These are phyloP conservation scores for Aleiodes sp. DNA, from an alignment of 1,140 invertebrate genomes.

Conservation along the genomic window DNA sequence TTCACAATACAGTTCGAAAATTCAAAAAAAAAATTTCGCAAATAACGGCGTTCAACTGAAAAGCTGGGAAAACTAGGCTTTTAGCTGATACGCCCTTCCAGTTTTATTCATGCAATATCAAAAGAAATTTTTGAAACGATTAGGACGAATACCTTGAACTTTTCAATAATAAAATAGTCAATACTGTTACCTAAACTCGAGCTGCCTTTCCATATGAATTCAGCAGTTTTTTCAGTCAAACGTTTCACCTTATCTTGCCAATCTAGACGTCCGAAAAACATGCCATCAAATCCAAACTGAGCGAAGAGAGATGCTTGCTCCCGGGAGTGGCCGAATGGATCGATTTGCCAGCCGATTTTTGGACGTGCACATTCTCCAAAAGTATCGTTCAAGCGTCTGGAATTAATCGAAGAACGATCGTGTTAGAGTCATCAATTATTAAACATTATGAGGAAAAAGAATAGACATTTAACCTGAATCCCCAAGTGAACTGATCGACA, in stretches of 20 bases:
- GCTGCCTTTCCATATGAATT: conserved; percentile 88
- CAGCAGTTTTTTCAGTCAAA: conserved; percentile 73
- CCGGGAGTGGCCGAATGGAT: conserved; percentile 91
- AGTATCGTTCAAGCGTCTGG: conserved; percentile 77
- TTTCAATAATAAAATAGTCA: not conserved
- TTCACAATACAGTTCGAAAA: too few species aligned
- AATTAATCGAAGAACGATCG: not conserved
- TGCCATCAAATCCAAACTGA: conserved; percentile 84
- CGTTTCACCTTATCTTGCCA: conserved; percentile 83
- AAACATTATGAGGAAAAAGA: too few species aligned
- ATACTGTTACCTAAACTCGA: conserved; percentile 69
- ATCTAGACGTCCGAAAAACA: conserved; percentile 90
- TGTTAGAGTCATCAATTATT: not conserved
- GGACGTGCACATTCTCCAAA: conserved; percentile 87
- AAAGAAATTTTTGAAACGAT: too few species aligned
- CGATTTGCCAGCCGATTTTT: conserved; percentile 90
- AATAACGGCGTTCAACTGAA: too few species aligned
- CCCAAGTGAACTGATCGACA: conserved; percentile 91
- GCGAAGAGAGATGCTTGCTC: conserved; percentile 89
- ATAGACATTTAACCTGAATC: conserved; percentile 68
- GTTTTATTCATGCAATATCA: too few species aligned
- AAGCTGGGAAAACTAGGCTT: too few species aligned
- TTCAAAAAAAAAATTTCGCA: too few species aligned
- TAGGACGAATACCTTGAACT: too few species aligned
- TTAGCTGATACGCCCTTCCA: too few species aligned